Conservation (phyloP, 2,113 vertebrate species). For the Pardalotus punctatus region DNA sequence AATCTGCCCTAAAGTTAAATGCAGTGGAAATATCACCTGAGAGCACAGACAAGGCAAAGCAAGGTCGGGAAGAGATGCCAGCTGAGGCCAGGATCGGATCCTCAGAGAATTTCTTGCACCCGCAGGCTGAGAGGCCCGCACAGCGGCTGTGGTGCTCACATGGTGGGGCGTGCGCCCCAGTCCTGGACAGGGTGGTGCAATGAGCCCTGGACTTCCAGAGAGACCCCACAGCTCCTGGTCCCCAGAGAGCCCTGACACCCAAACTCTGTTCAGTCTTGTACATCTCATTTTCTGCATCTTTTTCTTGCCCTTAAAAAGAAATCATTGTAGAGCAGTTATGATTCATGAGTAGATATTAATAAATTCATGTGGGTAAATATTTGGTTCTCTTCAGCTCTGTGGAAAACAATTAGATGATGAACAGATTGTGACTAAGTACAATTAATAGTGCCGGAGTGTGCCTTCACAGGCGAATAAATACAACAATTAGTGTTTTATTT, state of each 20-base stretch:
- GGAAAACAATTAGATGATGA: slow-evolving; percentile 44
- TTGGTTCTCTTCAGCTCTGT: slow-evolving; percentile 28
- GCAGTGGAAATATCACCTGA: background rate
- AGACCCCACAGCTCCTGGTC: background rate
- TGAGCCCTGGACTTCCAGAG: background rate
- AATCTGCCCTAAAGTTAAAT: background rate
- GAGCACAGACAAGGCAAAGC: background rate
- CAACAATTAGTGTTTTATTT: slow-evolving; percentile 55
- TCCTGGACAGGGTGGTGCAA: background rate
- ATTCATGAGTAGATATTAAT: slow-evolving; percentile 38
- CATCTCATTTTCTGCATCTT: background rate
- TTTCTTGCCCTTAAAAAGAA: background rate
- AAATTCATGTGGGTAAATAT: slow-evolving; percentile 54
- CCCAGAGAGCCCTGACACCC: accelerated
- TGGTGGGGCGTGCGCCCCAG: accelerated
- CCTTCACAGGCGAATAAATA: slow-evolving; percentile 46
- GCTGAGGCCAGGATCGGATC: background rate
- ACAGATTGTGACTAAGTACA: slow-evolving; percentile 58
- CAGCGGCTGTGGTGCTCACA: background rate
- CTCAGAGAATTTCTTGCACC: background rate
- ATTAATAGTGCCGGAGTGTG: slow-evolving; percentile 24
- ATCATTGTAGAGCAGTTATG: background rate
- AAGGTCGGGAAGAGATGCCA: background rate
- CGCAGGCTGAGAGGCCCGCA: background rate
- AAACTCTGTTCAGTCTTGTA: background rate